Conservation (phyloP, 1,140 invertebrate genomes). For the Steinernema feltiae region DNA sequence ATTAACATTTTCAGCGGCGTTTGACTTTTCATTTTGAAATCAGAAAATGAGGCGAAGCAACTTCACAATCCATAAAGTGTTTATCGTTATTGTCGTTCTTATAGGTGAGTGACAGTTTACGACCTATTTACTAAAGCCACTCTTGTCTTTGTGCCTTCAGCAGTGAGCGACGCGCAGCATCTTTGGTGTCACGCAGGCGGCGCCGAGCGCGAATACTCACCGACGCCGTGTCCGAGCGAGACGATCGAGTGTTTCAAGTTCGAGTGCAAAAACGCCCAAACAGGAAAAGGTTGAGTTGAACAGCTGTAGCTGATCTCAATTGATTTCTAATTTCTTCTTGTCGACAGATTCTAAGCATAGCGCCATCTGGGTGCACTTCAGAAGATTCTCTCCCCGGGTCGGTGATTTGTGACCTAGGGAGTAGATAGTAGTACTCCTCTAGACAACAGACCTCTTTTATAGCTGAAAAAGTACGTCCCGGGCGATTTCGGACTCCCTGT, state of each 20-base stretch:
- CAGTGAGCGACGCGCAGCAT: background rate
- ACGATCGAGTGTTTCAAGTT: constrained; percentile 36
- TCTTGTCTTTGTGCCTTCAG: background rate
- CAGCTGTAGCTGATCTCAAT: too few relatives aligned
- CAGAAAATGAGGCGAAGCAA: background rate
- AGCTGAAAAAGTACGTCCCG: too few relatives aligned
- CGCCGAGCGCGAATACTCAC: background rate
- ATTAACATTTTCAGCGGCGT: background rate
- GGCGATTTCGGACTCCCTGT: too few relatives aligned
- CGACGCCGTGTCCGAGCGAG: constrained; percentile 18
- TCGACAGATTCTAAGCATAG: too few relatives aligned
- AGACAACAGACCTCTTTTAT: too few relatives aligned
- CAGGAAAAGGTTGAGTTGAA: background rate
- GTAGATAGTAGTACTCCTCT: too few relatives aligned
- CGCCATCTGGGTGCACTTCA: too few relatives aligned
- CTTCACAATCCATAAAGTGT: background rate
- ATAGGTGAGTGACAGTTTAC: background rate
- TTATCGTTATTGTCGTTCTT: background rate
- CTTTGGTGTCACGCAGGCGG: constrained; percentile 25
- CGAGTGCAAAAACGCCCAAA: constrained; percentile 14
- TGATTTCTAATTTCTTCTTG: too few relatives aligned
- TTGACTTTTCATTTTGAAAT: background rate
- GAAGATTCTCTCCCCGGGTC: too few relatives aligned
- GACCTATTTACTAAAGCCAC: background rate
- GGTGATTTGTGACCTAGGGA: too few relatives aligned